These are phyloP conservation scores for Garrulus glandarius DNA, from an alignment of 2,797 vertebrate genomes.

Conservation along the genomic window DNA sequence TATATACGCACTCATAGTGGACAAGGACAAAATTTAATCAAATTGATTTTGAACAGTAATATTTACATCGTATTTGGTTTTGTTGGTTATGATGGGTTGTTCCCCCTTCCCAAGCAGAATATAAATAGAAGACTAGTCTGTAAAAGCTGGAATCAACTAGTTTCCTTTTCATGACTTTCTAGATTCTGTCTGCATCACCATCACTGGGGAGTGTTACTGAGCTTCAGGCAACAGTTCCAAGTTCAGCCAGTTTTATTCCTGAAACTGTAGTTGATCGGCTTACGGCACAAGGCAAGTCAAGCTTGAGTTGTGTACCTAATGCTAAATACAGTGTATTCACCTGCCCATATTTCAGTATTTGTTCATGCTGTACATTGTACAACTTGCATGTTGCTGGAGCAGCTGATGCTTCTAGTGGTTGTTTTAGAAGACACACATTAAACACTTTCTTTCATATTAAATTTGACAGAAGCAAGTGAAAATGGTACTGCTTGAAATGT, in stretches of 20 bases:
- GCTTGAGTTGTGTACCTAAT: background rate
- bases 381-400: background rate
- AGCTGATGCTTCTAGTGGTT: background rate
- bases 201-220: slow-evolving; percentile 60
- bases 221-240: slow-evolving; percentile 51
- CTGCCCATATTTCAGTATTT: background rate
- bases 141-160: background rate
- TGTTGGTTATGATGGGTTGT: background rate
- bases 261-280: slow-evolving; percentile 79
- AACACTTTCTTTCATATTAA: background rate
- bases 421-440: background rate
- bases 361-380: background rate
- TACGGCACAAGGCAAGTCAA: slow-evolving; percentile 81
- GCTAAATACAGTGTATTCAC: background rate
- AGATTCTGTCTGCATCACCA: slow-evolving; percentile 72
- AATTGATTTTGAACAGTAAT: background rate
- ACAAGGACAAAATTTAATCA: background rate
- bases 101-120: background rate
- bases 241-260: slow-evolving; percentile 52
- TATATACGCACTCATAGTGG: fast-evolving
- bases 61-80: fast-evolving
- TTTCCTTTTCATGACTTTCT: slow-evolving; percentile 22
- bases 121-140: background rate
- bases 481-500: background rate
- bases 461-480: background rate